Percentiles rank a stretch among this genome's conserved stretches.
Conservation (phyloP, 2,113 vertebrate species). For the Clupea harengus region DNA sequence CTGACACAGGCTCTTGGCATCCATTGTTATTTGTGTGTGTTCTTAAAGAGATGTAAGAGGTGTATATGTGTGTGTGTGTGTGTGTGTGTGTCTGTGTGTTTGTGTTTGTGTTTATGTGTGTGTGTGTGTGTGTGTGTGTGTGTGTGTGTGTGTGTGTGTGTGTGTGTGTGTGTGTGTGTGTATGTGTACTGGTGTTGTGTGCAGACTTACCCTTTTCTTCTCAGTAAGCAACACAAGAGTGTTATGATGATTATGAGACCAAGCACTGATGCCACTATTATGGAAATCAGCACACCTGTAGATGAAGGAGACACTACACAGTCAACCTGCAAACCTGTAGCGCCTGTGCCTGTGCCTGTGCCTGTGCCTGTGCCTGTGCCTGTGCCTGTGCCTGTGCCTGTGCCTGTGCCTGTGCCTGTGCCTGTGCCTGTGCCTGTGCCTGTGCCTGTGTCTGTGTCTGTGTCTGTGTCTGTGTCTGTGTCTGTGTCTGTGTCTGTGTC, state of each 20-base stretch:
- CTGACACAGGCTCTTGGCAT: neutral
- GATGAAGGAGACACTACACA: conserved; percentile 30
- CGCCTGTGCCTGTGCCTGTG: neutral
- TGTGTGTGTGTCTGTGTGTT: neutral
- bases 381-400: neutral
- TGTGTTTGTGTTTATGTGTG: neutral
- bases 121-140: neutral
- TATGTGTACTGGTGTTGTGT: neutral
- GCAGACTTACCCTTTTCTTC: conserved; percentile 76
- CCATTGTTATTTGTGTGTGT: neutral
- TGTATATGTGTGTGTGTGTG: neutral
- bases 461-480: too few relatives aligned
- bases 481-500: neutral
- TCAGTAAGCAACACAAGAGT: conserved; percentile 71
- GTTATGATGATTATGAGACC: conserved; percentile 69
- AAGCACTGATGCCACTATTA: conserved; percentile 68
- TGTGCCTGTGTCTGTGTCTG: too few relatives aligned
- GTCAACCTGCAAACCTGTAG: neutral
- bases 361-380: neutral
- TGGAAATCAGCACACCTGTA: conserved; percentile 75
- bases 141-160: neutral
- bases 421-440: neutral
- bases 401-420: neutral
- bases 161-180: neutral
- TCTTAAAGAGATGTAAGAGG: neutral